Base-by-base conservation (phyloP, 2,888 invertebrate species). In the Athalia rosae region DNA sequence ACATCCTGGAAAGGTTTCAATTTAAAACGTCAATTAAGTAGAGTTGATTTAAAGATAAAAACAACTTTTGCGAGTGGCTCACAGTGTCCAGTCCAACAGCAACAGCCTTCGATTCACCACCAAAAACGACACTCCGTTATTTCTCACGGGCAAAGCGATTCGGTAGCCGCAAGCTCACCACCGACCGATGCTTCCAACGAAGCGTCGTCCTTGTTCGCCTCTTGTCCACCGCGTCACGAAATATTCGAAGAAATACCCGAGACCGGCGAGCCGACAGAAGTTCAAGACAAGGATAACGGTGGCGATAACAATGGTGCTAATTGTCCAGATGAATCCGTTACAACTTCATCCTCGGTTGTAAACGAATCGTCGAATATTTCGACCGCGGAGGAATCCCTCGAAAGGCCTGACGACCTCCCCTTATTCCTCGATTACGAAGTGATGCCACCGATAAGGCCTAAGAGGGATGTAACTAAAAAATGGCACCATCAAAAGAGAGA, bases 1-100 rank as follows among this genome's bases (percentile, higher is more conserved):
- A 86, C 87, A 71, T 85, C 89, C 78, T 95, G 95, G 95, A 95
- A 95, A 90, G 93, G 93, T 79, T 95, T 95, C 91, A 95, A 94
- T 89, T 91, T 96, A 79, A 96, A 96, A 90, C 93, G 95, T 84
- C 95, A 96, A 90, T 92, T 96, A 84, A 95, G 95, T 80, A 95
- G 93, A 90, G 96, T 95, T 82, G 95, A 95, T 88, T 91, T 94
- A 85, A 95, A 94, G 89, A 90, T 94, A 79, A 94, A 94, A 88
- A 94, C 93, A 84, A 94, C 93, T 66, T 93, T 93, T 90, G 90
- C 88, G 15, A 47, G 62, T 13, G 41, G 59, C n/a, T 73, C 74
- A 58, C 50, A 63, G 69, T 62, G n/a, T 61, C 56, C 61, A 76
- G 59, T 9, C 59, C 62, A 58, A 41, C 61, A 61, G 28, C 61